phyloP scores from a whole-genome alignment of 53 echinoderm and acorn worm genomes.

The Actinopyga echinites region DNA sequence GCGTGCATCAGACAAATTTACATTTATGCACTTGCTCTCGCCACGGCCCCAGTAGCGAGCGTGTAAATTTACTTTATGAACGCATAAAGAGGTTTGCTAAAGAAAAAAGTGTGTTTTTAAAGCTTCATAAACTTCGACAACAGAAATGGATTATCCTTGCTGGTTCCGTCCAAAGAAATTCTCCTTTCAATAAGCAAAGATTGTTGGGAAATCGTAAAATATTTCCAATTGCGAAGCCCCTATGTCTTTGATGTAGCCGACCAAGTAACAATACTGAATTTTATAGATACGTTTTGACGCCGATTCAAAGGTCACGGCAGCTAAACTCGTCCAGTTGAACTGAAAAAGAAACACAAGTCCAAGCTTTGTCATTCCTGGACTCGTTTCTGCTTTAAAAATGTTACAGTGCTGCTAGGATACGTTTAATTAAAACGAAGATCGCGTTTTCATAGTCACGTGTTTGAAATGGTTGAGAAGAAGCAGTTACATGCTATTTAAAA shows the following conservation, averaged over 20 bases:
- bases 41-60: slow-evolving; percentile 15
- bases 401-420: no score
- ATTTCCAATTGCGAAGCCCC: not conserved
- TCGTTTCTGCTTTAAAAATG: no score
- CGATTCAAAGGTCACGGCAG: slow-evolving; percentile 19
- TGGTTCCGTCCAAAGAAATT: slow-evolving; percentile 7
- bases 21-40: not conserved
- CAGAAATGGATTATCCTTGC: not conserved
- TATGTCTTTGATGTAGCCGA: slow-evolving; percentile 18
- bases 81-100: slow-evolving; percentile 13
- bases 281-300: slow-evolving; percentile 35
- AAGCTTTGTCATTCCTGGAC: no score
- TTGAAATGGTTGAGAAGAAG: no score
- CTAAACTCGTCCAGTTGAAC: not conserved
- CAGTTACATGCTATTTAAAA: no score
- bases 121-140: slow-evolving; percentile 8
- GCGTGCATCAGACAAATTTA: slow-evolving; percentile 23
- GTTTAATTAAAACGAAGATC: no score
- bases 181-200: slow-evolving; percentile 17
- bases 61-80: slow-evolving; percentile 42
- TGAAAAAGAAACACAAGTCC: no score
- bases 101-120: slow-evolving; percentile 34
- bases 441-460: no score
- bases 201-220: slow-evolving; percentile 43
- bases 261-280: slow-evolving; percentile 34